Percentiles rank a stretch among this genome's conserved stretches.
Conservation (phyloP, 2,797 vertebrate species). For the Anguilla marmorata region DNA sequence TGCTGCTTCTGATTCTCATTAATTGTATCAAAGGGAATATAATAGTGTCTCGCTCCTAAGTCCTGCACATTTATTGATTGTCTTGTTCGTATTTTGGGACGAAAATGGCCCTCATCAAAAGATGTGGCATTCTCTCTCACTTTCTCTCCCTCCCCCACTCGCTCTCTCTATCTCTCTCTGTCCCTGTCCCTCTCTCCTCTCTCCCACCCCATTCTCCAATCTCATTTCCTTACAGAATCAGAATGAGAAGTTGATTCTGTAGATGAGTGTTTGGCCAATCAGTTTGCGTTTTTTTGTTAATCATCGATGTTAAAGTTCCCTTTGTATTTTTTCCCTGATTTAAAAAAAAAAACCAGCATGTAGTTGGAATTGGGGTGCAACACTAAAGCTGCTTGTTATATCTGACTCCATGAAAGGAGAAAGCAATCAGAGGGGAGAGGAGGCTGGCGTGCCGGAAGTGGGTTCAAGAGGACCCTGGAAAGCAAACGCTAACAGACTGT, state of each 20-base stretch:
- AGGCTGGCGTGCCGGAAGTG: constrained; percentile 28
- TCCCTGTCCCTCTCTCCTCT: neutral
- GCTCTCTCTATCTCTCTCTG: no score
- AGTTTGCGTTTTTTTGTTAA: constrained; percentile 45
- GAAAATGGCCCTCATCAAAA: constrained; percentile 26
- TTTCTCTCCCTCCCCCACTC: neutral
- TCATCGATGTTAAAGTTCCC: constrained; percentile 30
- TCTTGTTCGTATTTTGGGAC: neutral
- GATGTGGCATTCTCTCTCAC: constrained; percentile 27
- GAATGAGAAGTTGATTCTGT: constrained; percentile 37
- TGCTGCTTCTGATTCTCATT: constrained; percentile 33
- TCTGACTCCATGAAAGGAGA: constrained; percentile 22
- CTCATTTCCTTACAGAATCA: constrained; percentile 41
- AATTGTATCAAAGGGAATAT: constrained; percentile 16
- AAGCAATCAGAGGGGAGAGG: constrained; percentile 35
- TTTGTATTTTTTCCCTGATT: neutral
- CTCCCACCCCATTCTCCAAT: constrained; percentile 26
- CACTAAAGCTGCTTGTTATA: constrained; percentile 8
- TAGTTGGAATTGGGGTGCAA: constrained; percentile 31
- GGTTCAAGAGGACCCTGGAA: constrained; percentile 41
- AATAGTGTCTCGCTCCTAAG: constrained; percentile 32
- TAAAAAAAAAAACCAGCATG: neutral
- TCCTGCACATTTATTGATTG: constrained; percentile 42
- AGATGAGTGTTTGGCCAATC: constrained; percentile 45
- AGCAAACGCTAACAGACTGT: constrained; percentile 51